Evolutionary conservation across 2,797 vertebrate genomes (phyloP).

Genomic region (Myotis findleyi): DNA sequence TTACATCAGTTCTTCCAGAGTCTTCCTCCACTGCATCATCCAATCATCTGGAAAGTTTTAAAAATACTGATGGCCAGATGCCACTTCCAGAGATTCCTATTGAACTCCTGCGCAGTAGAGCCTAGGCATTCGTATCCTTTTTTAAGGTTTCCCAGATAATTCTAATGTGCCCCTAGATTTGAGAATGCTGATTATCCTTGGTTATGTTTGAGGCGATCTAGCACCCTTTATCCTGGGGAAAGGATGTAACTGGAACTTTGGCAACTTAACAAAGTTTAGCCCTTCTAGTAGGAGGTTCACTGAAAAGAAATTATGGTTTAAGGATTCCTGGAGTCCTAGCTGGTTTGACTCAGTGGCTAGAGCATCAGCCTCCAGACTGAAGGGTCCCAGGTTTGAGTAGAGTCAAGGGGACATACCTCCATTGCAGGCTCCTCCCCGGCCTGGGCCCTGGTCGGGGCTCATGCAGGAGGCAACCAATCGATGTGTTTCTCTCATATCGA

Average conservation of each 20-base stretch:
- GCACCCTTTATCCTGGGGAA: neutral
- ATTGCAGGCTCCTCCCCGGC: no score
- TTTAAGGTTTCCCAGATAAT: neutral
- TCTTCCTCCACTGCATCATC: neutral
- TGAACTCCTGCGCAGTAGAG: neutral
- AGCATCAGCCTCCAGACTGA: no score
- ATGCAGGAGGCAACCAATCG: no score
- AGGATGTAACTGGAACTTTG: neutral
- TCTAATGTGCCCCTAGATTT: neutral
- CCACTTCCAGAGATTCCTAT: neutral
- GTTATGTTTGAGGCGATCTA: neutral
- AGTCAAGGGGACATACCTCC: no score
- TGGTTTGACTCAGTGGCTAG: no score
- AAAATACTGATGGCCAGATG: neutral
- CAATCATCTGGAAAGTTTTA: neutral
- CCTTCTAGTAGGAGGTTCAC: neutral
- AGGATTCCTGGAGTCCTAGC: neutral
- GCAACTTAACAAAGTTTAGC: neutral
- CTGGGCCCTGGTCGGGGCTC: no score
- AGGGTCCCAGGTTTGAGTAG: no score
- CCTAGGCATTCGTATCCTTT: neutral
- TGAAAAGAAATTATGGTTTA: neutral
- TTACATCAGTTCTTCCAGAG: slow-evolving; percentile 52
- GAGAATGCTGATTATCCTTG: neutral
- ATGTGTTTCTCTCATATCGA: no score